Base-by-base conservation (phyloP, 2,113 vertebrate genomes). In the Porphyrio hochstetteri region DNA sequence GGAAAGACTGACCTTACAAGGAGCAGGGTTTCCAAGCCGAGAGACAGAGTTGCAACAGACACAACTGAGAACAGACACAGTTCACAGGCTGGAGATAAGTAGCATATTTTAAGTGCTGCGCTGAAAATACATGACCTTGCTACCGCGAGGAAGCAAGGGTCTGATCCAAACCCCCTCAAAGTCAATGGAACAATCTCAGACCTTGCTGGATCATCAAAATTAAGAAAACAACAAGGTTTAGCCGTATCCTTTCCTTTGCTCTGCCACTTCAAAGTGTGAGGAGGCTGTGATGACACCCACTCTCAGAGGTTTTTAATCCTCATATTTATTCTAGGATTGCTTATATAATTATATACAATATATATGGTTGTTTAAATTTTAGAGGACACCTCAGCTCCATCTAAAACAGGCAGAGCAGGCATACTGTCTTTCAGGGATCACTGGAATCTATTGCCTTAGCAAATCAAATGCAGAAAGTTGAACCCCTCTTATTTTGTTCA, bases 41-140 rank as follows among this genome's bases (percentile, higher is more conserved):
- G 52, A 72, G 31, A 23, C 29, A n/a, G 77, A 75, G 61, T 23
- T 48, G 57, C 57, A 59, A 24, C 46, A 88, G 38, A 35, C 64
- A 24, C 48, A 61, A 48, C 23, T 42, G 84, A 64, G 57, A 93
- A 28, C 67, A 76, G 87, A 18, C 63, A 27, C 65, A 33, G 74
- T 28, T 72, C 72, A 71, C 44, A 18, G 69, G 40, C 81, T 92
- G 65, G 16, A 95, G 95, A 92, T 94, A 91, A 89, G 74, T 69
- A 68, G 24, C 0, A 0, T 76, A 89, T 89, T 93, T 95, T 71
- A 96, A 95, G 74, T 87, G 61, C 57, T 68, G 50, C 19, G 9
- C 91, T 65, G 83, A 44, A 95, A 95, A 92, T 71, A 75, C 40
- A 59, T 64, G 91, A 86, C 81, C 92, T 96, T 84, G 68, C 52